Base-by-base conservation (phyloP, 1,140 invertebrate genomes). In the Berghia stephanieae region DNA sequence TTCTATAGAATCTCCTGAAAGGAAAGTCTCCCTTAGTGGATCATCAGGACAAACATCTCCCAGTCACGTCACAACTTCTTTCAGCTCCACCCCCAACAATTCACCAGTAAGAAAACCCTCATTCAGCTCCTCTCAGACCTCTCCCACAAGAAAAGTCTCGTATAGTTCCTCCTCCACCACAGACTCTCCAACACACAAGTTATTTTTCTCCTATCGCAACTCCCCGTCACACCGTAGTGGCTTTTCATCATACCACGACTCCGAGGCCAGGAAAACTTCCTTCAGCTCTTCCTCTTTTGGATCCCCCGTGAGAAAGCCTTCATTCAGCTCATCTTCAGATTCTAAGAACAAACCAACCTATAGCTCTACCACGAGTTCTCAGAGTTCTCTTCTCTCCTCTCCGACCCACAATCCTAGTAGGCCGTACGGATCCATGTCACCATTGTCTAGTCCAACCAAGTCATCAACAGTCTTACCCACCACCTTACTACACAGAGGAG, bases 281-380 rank as follows among this genome's bases (percentile, higher is more conserved):
- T 76, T 76, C 55, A 76, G 74, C 44, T 76, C 74, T 27, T 76
- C 74, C 40, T 76, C 74, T 31, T 63, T 67, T 68, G 74, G 38
- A 16, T 76, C 74, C 34, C 74, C 74, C 21, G 74, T 76, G 24
- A 66, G 74, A 44, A 76, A 76, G 68, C 74, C 74, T 27, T 76
- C 74, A 2, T 76, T 76, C 31, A 76, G 74, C 38, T 76, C 74
- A 1, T 67, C 60, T 27, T 67, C 60, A 49, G 74, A 73, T 38
- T 78, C 60, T 43, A 57, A 70, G 71, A 40, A 81, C 36, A 27
- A 55, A 40, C 36, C 27, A 38, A 63, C 79, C 77, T 55, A 43
- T 74, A 81, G 74, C 57, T 77, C 79, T 67, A 68, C 78, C 73
- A 77, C 74, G 63, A 75, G 76, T 49, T 69, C 77, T 21, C 73